Conservation (phyloP, 2,888 invertebrate species). For the Athetis lepigone region DNA sequence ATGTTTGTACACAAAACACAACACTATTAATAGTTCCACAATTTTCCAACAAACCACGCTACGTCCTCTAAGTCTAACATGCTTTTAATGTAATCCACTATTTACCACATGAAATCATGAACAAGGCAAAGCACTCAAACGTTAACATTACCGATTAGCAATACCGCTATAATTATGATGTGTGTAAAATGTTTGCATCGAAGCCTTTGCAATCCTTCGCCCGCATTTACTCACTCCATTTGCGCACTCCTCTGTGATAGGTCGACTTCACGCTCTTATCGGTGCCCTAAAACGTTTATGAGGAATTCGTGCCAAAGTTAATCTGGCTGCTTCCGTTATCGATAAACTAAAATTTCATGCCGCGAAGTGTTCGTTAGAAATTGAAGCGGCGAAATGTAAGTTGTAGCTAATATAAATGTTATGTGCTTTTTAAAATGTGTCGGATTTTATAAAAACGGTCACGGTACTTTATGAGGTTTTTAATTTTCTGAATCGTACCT, state of each 20-base stretch:
- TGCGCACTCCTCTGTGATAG: constrained; percentile 31
- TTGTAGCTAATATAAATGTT: constrained; percentile 38
- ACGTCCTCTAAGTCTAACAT: too few relatives aligned
- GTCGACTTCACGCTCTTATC: constrained; percentile 71
- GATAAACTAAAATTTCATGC: constrained; percentile 83
- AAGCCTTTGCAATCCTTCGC: constrained; percentile 10
- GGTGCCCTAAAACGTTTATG: constrained; percentile 84
- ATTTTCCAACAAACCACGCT: too few relatives aligned
- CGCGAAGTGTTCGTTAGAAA: constrained; percentile 66
- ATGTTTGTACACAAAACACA: too few relatives aligned
- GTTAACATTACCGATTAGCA: not conserved
- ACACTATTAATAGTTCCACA: too few relatives aligned
- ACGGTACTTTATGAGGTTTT: not conserved
- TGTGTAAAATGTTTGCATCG: constrained; percentile 12
- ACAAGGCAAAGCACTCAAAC: not conserved
- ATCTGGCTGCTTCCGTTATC: constrained; percentile 85
- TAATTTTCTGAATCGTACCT: not conserved
- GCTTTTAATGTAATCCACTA: not conserved
- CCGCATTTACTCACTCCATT: constrained; percentile 48
- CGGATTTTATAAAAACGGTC: not conserved
- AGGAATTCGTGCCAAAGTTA: constrained; percentile 85
- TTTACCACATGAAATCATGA: not conserved
- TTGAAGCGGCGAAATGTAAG: constrained; percentile 62
- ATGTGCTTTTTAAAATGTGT: constrained; percentile 30
- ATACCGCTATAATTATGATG: not conserved